A percentile compares a stretch with the other conserved stretches of the same genome.
Evolutionary conservation across 2,888 invertebrate species (phyloP).

Genomic region (Globia sparganii): DNA sequence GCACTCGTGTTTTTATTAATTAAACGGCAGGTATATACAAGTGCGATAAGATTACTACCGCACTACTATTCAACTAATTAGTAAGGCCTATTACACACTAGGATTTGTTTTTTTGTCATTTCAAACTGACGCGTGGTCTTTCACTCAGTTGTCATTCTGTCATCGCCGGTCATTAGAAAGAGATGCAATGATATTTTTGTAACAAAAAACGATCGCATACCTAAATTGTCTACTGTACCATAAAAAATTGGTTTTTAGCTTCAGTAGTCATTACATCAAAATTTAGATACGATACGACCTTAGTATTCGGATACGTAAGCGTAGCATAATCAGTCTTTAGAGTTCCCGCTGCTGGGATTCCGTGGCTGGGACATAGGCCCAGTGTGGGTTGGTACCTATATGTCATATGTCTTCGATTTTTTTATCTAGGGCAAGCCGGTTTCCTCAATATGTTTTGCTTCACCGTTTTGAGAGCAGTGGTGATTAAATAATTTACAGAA

Average conservation of each 20-base stretch:
- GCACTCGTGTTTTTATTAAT: constrained; percentile 64
- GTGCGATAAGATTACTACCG: constrained; percentile 64
- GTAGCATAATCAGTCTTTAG: neutral
- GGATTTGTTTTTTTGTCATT: constrained; percentile 21
- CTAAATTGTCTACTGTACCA: neutral
- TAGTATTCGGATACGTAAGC: neutral
- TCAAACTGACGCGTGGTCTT: neutral
- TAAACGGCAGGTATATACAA: constrained; percentile 53
- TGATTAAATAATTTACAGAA: no score
- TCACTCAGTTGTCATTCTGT: constrained; percentile 36
- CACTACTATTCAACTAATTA: constrained; percentile 50
- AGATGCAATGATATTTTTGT: neutral
- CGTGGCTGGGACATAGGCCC: neutral
- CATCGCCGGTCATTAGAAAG: constrained; percentile 20
- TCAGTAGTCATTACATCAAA: neutral
- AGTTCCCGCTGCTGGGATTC: neutral
- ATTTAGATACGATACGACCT: neutral
- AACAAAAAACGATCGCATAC: neutral
- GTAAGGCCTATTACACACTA: constrained; percentile 11
- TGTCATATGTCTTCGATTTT: neutral
- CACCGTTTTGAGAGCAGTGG: neutral
- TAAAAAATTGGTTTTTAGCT: neutral
- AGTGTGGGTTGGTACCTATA: neutral
- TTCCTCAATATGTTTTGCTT: neutral
- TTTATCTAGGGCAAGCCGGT: no score